phyloP scores from a whole-genome alignment of 1,140 invertebrate species.

The Diorhabda carinulata region DNA sequence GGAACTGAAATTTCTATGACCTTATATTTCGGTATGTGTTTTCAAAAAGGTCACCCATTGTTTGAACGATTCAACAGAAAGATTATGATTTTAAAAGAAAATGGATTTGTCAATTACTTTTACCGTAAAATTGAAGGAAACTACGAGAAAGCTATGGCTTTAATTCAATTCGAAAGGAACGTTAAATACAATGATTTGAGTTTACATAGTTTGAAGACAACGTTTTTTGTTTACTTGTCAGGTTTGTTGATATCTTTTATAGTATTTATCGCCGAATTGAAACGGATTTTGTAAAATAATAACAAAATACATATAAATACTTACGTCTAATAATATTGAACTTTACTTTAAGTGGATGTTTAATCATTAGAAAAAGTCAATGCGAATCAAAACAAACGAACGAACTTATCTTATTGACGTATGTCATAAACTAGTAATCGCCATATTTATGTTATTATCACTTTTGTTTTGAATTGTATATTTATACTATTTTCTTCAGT shows the following conservation, averaged over 20 bases:
- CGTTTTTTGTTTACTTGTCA: neutral
- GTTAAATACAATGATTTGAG: neutral
- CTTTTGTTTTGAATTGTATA: too few relatives aligned
- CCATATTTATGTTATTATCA: too few relatives aligned
- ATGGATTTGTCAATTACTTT: neutral
- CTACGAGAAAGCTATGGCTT: neutral
- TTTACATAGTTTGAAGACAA: neutral
- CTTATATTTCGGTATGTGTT: neutral
- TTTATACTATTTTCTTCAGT: too few relatives aligned
- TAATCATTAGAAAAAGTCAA: too few relatives aligned
- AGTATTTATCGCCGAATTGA: neutral
- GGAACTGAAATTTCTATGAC: neutral
- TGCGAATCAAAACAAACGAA: too few relatives aligned
- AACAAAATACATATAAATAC: too few relatives aligned
- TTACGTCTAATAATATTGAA: too few relatives aligned
- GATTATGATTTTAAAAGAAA: neutral
- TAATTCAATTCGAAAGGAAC: neutral
- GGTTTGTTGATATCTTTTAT: neutral
- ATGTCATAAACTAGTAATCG: too few relatives aligned
- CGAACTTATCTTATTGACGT: too few relatives aligned
- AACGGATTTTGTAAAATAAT: too few relatives aligned
- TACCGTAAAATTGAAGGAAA: neutral
- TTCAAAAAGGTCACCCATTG: neutral
- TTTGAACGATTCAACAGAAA: neutral
- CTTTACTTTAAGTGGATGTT: too few relatives aligned